Base-by-base conservation (phyloP, 2,888 invertebrate genomes). In the Cheilosia vulpina region DNA sequence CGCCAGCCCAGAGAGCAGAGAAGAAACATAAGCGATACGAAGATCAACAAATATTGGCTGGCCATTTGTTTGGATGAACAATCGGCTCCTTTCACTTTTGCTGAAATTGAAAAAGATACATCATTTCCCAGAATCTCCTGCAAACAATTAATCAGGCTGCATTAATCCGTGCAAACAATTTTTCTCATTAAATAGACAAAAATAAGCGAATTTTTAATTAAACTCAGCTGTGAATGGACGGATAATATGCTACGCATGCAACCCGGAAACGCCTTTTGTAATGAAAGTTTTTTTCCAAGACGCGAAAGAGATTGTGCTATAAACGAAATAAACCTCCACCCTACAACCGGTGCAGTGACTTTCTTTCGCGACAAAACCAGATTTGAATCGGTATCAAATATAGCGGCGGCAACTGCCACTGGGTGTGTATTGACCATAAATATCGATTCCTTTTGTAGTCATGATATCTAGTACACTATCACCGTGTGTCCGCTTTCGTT, bases 71-170 rank as follows among this genome's bases (percentile, higher is more conserved):
- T 47, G 27, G 19, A 13, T 19, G n/a, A 77, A 69, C 52, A 76
- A 63, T 76, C 58, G 72, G 55, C 38, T 83, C 82, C 82, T 78
- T 83, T 83, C 82, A 83, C 82, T 83, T 82, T 72, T 6, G 27
- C 21, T 55, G 31, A 60, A 72, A 77, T 83, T 78, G 53, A 83
- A 66, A 72, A 62, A 83, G 62, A 78, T 72, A 60, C 78, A 78
- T 78, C 66, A 73, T 72, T 78, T 68, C 24, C 65, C 72, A 72
- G 66, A 68, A 78, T 78, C 60, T 78, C 75, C 60, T 50, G 55
- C 47, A 62, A 24, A 53, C 62, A 78, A 78, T 83, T 66, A 78
- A 83, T 83, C 78, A 83, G 78, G 72, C 57, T 62, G 72, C 66
- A 83, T 62, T 78, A 72, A 78, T 83, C 53, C 66, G 53, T 21